A percentile compares a stretch with the other conserved stretches of the same genome.
phyloP scores from a whole-genome alignment of 2,113 vertebrate species.

The Verasper variegatus region DNA sequence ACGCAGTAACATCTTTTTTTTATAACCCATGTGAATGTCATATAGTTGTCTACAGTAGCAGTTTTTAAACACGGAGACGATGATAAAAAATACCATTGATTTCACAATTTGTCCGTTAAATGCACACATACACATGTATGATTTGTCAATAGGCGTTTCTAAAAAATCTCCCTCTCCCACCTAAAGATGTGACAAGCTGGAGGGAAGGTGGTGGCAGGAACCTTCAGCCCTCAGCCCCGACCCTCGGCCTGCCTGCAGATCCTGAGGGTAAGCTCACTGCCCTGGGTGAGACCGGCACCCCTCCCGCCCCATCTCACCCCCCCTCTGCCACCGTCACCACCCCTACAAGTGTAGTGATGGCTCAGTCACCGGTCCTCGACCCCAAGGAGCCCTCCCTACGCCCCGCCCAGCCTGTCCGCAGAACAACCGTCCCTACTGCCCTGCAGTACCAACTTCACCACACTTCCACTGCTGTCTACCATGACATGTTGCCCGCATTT shows the following conservation, averaged over 20 bases:
- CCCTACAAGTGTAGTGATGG: slow-evolving; percentile 41
- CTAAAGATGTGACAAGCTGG: slow-evolving; percentile 97
- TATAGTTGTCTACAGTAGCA: not conserved
- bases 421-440: slow-evolving; percentile 85
- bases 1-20: not conserved
- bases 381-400: slow-evolving; percentile 93
- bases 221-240: slow-evolving; percentile 89
- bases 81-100: not conserved
- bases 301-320: slow-evolving; percentile 78
- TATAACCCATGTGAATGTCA: too few relatives aligned
- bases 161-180: not conserved
- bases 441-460: slow-evolving; percentile 92
- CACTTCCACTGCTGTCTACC: slow-evolving; percentile 92
- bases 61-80: not conserved
- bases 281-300: slow-evolving; percentile 85
- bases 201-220: slow-evolving; percentile 99
- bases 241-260: slow-evolving; percentile 89
- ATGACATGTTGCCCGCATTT: slow-evolving; percentile 98
- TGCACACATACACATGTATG: not conserved
- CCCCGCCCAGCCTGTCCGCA: slow-evolving; percentile 90
- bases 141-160: not conserved
- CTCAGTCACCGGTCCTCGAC: slow-evolving; percentile 79
- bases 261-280: slow-evolving; percentile 88
- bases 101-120: not conserved
- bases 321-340: slow-evolving; percentile 62